phyloP scores from a whole-genome alignment of 2,113 vertebrate species.

The Echinops telfairi region DNA sequence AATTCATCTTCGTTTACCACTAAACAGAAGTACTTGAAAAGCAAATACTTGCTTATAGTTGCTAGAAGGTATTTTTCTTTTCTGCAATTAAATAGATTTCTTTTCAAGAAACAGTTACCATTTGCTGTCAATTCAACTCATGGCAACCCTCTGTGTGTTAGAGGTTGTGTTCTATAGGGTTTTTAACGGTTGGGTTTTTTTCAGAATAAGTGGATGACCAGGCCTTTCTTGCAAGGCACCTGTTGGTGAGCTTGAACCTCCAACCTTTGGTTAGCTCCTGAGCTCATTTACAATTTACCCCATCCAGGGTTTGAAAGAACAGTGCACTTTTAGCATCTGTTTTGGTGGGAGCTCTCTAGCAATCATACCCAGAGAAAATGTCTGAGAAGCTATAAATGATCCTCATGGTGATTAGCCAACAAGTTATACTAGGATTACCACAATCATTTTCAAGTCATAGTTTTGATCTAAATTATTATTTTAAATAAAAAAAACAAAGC shows the following conservation, averaged over 20 bases:
- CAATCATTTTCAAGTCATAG: conserved; percentile 25
- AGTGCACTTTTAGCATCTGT: not conserved
- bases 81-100: not conserved
- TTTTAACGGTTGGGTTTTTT: not conserved
- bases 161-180: not conserved
- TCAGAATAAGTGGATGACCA: not conserved
- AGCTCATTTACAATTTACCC: not conserved
- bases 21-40: not conserved
- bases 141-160: not conserved
- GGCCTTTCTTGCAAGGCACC: not conserved
- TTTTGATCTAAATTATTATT: conserved; percentile 29
- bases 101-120: not conserved
- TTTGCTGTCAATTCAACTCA: not conserved
- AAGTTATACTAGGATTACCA: not conserved
- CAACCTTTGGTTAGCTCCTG: not conserved
- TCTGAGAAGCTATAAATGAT: not conserved
- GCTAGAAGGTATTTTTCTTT: conserved; percentile 23
- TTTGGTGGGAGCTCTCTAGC: not conserved
- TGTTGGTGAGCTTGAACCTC: not conserved
- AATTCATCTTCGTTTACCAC: not conserved
- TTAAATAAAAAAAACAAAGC: conserved; percentile 30
- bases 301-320: conserved; percentile 19
- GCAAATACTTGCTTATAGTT: conserved; percentile 1
- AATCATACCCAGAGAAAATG: not conserved
- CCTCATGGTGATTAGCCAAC: not conserved